phyloP scores from a whole-genome alignment of 2,113 vertebrate species.

The Sciurus niger region DNA sequence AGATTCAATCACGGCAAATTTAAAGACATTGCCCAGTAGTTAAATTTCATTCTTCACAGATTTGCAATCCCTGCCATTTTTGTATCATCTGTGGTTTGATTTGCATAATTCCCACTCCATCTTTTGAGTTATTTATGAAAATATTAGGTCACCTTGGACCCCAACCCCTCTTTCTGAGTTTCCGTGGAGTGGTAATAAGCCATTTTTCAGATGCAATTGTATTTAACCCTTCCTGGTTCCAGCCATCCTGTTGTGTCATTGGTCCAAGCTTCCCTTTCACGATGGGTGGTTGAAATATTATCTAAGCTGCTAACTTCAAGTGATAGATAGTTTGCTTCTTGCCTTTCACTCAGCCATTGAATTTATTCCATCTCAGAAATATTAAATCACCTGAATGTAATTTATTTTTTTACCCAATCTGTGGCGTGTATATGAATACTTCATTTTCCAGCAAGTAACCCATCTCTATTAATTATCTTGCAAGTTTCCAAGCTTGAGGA shows the following conservation, averaged over 20 bases:
- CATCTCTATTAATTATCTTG: slow-evolving; percentile 76
- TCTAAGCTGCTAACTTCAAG: slow-evolving; percentile 48
- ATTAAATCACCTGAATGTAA: slow-evolving; percentile 70
- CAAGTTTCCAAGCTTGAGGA: slow-evolving; percentile 60
- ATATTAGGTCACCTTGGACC: slow-evolving; percentile 62
- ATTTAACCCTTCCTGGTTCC: slow-evolving; percentile 58
- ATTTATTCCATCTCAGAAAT: slow-evolving; percentile 73
- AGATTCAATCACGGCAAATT: slow-evolving; percentile 80
- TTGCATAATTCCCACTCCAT: slow-evolving; percentile 71
- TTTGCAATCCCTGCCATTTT: slow-evolving; percentile 64
- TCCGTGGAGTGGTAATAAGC: neutral
- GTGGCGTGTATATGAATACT: slow-evolving; percentile 18
- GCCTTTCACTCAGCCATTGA: slow-evolving; percentile 71
- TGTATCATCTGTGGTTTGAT: slow-evolving; percentile 69
- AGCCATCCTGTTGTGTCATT: neutral
- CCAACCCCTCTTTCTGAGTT: slow-evolving; percentile 41
- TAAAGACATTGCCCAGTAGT: slow-evolving; percentile 79
- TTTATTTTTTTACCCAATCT: slow-evolving; percentile 69
- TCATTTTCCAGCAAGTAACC: slow-evolving; percentile 70
- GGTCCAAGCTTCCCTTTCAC: slow-evolving; percentile 6
- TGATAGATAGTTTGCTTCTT: slow-evolving; percentile 68
- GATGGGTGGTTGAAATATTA: slow-evolving; percentile 22
- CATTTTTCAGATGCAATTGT: slow-evolving; percentile 47
- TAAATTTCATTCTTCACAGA: slow-evolving; percentile 71
- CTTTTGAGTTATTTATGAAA: slow-evolving; percentile 76